Evolutionary conservation across 1,140 invertebrate species (phyloP).

Genomic region (Forficula auricularia): DNA sequence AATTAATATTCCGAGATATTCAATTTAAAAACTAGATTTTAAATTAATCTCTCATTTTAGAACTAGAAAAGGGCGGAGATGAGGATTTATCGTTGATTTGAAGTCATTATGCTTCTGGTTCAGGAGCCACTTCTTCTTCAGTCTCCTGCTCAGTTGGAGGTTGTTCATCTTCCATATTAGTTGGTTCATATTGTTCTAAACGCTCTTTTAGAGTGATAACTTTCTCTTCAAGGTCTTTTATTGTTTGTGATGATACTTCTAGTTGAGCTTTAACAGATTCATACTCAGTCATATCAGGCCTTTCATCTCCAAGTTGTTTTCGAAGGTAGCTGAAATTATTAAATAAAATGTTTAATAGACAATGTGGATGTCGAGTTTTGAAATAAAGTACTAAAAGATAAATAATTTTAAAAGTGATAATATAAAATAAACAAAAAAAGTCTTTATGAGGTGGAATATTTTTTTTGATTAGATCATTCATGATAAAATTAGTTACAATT

Average conservation of each 20-base stretch:
- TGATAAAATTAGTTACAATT: too few relatives aligned
- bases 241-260: conserved; percentile 33
- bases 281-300: conserved; percentile 21
- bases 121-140: conserved; percentile 13
- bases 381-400: conserved; percentile 13
- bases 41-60: too few relatives aligned
- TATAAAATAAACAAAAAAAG: too few relatives aligned
- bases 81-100: too few relatives aligned
- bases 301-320: conserved; percentile 26
- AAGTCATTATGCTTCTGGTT: conserved; percentile 2
- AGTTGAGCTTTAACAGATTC: conserved; percentile 31
- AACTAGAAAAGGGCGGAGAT: too few relatives aligned
- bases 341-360: conserved; percentile 9
- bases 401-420: conserved; percentile 5
- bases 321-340: conserved; percentile 28
- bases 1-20: too few relatives aligned
- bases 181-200: conserved; percentile 2
- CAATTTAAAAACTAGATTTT: too few relatives aligned
- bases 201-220: conserved; percentile 28
- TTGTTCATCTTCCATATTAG: conserved; percentile 14
- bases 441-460: too few relatives aligned
- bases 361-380: conserved; percentile 10
- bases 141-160: conserved; percentile 14
- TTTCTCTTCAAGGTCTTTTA: conserved; percentile 38
- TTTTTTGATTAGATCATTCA: too few relatives aligned